Conservation (phyloP, 2,888 invertebrate genomes). For the Aspidapion aeneum region DNA sequence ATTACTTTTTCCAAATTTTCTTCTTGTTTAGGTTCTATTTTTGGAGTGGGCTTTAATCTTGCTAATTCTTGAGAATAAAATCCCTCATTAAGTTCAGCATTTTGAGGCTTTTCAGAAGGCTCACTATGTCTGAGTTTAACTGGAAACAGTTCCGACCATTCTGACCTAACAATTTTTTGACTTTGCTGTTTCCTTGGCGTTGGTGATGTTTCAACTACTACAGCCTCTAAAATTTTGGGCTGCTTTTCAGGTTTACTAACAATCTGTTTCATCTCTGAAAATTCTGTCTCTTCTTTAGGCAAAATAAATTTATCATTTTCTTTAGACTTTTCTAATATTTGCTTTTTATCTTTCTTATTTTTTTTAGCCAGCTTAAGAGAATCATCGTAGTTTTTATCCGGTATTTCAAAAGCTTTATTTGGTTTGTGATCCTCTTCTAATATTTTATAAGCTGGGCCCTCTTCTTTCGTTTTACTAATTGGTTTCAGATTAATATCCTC, state of each 20-base stretch:
- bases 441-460: constrained; percentile 40
- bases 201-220: constrained; percentile 32
- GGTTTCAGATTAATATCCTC: constrained; percentile 43
- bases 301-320: constrained; percentile 33
- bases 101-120: constrained; percentile 21
- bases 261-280: constrained; percentile 42
- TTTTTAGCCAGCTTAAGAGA: constrained; percentile 28
- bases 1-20: constrained; percentile 41
- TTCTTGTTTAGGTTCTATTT: constrained; percentile 43
- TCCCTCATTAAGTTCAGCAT: constrained; percentile 34
- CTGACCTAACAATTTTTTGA: constrained; percentile 15
- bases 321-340: constrained; percentile 25
- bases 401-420: constrained; percentile 34
- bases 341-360: constrained; percentile 32
- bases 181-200: constrained; percentile 39
- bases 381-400: constrained; percentile 36
- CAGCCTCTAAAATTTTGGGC: constrained; percentile 28
- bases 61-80: constrained; percentile 35
- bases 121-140: constrained; percentile 39
- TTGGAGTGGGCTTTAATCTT: constrained; percentile 39
- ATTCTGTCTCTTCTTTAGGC: constrained; percentile 32
- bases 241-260: constrained; percentile 40
- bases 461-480: constrained; percentile 36
- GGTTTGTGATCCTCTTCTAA: constrained; percentile 42
- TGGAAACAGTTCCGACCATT: constrained; percentile 25